Percentiles rank a stretch among this genome's conserved stretches.
Conservation (phyloP, 2,113 vertebrate genomes). For the Lepus timidus region DNA sequence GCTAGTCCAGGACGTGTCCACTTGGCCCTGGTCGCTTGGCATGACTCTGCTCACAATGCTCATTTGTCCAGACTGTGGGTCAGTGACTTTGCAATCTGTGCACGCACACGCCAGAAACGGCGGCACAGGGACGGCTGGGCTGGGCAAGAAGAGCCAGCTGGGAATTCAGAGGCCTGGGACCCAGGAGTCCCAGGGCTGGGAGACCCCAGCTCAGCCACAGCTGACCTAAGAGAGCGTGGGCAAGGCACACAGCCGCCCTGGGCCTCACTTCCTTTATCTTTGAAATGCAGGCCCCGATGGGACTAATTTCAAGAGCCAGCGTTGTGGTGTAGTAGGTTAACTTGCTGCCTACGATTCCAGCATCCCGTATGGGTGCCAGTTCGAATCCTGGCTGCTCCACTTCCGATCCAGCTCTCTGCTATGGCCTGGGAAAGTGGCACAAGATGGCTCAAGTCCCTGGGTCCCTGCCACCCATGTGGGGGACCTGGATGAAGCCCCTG, state of each 20-base stretch:
- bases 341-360: no score
- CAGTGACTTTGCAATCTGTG: not conserved
- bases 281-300: not conserved
- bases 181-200: not conserved
- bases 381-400: no score
- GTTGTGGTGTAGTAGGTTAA: no score
- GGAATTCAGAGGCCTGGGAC: not conserved
- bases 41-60: not conserved
- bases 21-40: slow-evolving; percentile 45
- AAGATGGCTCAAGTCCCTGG: no score
- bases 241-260: not conserved
- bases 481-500: no score
- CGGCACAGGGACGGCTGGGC: not conserved
- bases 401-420: no score
- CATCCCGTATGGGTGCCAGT: no score
- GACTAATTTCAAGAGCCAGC: no score
- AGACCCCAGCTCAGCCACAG: not conserved
- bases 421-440: no score
- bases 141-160: not conserved
- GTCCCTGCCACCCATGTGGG: no score
- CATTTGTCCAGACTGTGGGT: slow-evolving; percentile 11
- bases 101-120: not conserved
- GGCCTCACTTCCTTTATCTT: not conserved
- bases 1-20: not conserved
- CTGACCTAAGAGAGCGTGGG: not conserved